Conservation (phyloP, 2,888 invertebrate genomes). For the Scaptomyza parva region DNA sequence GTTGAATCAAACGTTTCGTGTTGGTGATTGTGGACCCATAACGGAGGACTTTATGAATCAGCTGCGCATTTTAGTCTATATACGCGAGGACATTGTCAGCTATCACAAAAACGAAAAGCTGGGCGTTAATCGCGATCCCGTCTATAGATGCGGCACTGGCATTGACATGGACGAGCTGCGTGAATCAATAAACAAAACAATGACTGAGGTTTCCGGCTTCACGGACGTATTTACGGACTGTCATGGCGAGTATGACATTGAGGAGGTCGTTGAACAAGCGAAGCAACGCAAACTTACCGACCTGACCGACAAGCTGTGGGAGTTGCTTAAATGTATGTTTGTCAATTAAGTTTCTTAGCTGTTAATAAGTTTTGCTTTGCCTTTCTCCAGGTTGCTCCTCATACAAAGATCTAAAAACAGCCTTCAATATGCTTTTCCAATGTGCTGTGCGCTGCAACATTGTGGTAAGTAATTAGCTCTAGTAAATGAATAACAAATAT, state of each 20-base stretch:
- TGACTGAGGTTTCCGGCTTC: conserved; percentile 80
- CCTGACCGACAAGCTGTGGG: conserved; percentile 84
- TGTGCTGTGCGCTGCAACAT: conserved; percentile 84
- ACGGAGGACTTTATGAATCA: conserved; percentile 82
- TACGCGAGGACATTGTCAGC: conserved; percentile 83
- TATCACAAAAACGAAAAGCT: conserved; percentile 64
- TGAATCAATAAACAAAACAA: conserved; percentile 76
- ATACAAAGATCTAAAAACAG: conserved; percentile 83
- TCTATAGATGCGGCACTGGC: conserved; percentile 81
- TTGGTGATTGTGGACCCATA: conserved; percentile 67
- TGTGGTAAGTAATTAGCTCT: conserved; percentile 71
- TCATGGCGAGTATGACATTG: conserved; percentile 76
- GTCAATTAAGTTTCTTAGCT: neutral
- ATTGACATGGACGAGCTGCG: conserved; percentile 79
- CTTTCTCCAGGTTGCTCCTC: conserved; percentile 76
- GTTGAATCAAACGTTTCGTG: conserved; percentile 77
- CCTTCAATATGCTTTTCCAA: conserved; percentile 82
- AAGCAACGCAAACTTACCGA: conserved; percentile 75
- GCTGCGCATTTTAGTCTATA: conserved; percentile 77
- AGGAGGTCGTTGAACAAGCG: conserved; percentile 80
- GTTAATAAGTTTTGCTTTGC: neutral
- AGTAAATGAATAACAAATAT: neutral
- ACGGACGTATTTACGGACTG: conserved; percentile 61
- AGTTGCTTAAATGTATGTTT: conserved; percentile 80
- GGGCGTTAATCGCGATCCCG: conserved; percentile 63